Evolutionary conservation across 1,140 invertebrate genomes (phyloP).

Genomic region (Lordiphosa clarofinis): DNA sequence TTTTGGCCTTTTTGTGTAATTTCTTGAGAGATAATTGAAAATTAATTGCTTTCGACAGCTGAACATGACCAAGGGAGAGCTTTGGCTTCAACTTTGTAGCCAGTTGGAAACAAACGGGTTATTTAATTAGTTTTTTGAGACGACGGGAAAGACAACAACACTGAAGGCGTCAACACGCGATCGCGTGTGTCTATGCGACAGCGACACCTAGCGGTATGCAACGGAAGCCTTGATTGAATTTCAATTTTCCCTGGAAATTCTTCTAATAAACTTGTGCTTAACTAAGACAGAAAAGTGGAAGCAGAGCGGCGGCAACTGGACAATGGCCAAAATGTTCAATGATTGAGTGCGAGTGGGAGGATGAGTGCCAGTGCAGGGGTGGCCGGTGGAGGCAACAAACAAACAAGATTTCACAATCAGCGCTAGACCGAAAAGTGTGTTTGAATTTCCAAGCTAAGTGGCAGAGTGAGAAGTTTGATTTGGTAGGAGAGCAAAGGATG

Average conservation of each 20-base stretch:
- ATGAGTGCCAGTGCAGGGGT: background rate
- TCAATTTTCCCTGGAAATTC: constrained; percentile 16
- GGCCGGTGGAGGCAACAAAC: constrained; percentile 39
- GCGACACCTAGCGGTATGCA: constrained; percentile 21
- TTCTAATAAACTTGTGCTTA: constrained; percentile 29
- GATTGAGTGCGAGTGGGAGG: constrained; percentile 5
- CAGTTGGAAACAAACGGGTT: constrained; percentile 43
- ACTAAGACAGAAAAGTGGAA: constrained; percentile 3
- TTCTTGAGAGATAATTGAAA: constrained; percentile 69
- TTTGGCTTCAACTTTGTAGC: background rate
- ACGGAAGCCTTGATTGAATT: constrained; percentile 24
- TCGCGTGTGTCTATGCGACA: constrained; percentile 18
- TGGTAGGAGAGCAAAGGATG: background rate
- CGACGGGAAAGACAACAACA: no score
- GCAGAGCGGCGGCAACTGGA: constrained; percentile 8
- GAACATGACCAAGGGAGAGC: constrained; percentile 41
- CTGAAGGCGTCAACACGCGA: constrained; percentile 38
- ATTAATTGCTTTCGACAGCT: constrained; percentile 74
- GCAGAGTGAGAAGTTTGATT: constrained; percentile 20
- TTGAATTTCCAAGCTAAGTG: constrained; percentile 61
- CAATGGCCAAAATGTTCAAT: constrained; percentile 30
- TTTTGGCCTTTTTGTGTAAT: constrained; percentile 31
- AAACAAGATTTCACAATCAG: constrained; percentile 74
- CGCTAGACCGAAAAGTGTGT: constrained; percentile 63
- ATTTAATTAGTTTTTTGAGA: constrained; percentile 65